Evolutionary conservation across 2,113 vertebrate species (phyloP).

Genomic region (Rattus norvegicus): DNA sequence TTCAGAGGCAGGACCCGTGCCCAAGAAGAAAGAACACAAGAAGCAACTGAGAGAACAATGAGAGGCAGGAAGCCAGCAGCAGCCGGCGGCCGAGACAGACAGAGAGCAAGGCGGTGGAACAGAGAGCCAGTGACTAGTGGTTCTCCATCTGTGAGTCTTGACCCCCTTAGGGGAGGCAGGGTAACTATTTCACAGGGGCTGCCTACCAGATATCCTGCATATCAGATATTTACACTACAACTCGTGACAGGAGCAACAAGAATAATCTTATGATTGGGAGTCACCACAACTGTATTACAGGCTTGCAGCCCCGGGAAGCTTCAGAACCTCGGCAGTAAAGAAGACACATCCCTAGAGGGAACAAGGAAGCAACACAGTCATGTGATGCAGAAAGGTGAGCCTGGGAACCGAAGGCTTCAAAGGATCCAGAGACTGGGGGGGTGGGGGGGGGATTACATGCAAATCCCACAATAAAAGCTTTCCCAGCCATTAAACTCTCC

Average conservation of each 20-base stretch:
- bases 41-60: neutral
- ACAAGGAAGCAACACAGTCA: neutral
- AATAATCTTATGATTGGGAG: neutral
- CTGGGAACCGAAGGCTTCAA: rapidly evolving
- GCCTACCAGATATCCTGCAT: neutral
- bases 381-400: neutral
- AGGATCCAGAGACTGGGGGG: neutral
- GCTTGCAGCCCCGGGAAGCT: neutral
- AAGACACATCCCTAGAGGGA: neutral
- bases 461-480: neutral
- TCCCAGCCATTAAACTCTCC: neutral
- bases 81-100: no score
- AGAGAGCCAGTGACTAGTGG: neutral
- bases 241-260: neutral
- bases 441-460: neutral
- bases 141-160: neutral
- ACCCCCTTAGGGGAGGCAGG: neutral
- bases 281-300: neutral
- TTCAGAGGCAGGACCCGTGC: neutral
- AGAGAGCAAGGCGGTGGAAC: no score
- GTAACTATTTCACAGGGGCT: neutral
- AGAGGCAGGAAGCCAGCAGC: neutral
- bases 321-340: neutral
- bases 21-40: neutral
- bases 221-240: neutral